phyloP scores from a whole-genome alignment of 2,113 vertebrate genomes.

The Coryphaenoides rupestris region DNA sequence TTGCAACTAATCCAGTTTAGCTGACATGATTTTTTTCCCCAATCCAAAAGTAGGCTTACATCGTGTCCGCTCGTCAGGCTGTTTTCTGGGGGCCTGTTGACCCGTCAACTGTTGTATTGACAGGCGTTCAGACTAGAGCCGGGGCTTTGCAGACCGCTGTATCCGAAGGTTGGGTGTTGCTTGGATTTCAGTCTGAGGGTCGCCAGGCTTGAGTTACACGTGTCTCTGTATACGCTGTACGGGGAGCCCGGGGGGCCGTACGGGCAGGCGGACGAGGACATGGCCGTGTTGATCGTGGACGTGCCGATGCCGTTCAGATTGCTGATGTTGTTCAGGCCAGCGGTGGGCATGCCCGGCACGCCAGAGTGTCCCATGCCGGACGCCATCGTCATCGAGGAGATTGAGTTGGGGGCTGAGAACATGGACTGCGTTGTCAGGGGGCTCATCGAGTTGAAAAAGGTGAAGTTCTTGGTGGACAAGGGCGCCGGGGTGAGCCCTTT shows the following conservation, averaged over 20 bases:
- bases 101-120: slow-evolving; percentile 97
- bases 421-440: slow-evolving; percentile 95
- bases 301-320: slow-evolving; percentile 90
- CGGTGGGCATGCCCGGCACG: slow-evolving; percentile 87
- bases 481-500: slow-evolving; percentile 90
- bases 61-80: slow-evolving; percentile 33
- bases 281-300: slow-evolving; percentile 90
- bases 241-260: slow-evolving; percentile 92
- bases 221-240: slow-evolving; percentile 97
- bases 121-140: slow-evolving; percentile 92
- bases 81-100: slow-evolving; percentile 22
- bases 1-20: slow-evolving; percentile 87
- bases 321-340: slow-evolving; percentile 92
- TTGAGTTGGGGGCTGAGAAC: slow-evolving; percentile 93
- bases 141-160: slow-evolving; percentile 91
- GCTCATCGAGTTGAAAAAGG: slow-evolving; percentile 99
- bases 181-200: slow-evolving; percentile 98
- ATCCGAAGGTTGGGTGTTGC: slow-evolving; percentile 96
- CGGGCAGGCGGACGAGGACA: slow-evolving; percentile 90
- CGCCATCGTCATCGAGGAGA: slow-evolving; percentile 98
- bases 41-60: slow-evolving; percentile 35
- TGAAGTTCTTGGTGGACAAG: slow-evolving; percentile 95
- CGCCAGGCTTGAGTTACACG: slow-evolving; percentile 95
- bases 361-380: slow-evolving; percentile 91
- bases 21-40: slow-evolving; percentile 51